These are phyloP conservation scores for Rhegmatorhina hoffmannsi DNA, from an alignment of 2,113 vertebrate species.

Conservation along the genomic window DNA sequence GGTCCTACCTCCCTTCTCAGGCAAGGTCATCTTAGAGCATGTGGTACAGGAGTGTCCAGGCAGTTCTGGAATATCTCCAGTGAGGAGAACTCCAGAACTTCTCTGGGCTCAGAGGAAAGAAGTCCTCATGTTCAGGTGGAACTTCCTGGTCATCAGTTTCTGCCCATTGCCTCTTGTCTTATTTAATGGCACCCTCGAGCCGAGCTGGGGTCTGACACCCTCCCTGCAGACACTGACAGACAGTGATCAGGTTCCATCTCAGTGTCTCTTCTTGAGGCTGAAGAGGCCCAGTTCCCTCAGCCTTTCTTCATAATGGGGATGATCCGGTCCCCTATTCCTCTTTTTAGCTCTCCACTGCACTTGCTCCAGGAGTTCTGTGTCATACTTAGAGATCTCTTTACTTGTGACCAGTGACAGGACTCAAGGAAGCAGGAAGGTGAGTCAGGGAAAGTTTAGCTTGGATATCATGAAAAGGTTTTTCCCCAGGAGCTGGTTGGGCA, in stretches of 20 bases:
- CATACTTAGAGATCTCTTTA: not conserved
- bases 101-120: not conserved
- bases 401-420: not conserved
- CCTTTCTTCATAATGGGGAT: not conserved
- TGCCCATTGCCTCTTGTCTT: not conserved
- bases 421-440: not conserved
- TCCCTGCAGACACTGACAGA: not conserved
- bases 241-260: not conserved
- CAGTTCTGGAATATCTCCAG: not conserved
- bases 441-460: not conserved
- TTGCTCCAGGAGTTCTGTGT: rapidly evolving
- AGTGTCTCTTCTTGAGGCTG: not conserved
- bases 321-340: too few species aligned
- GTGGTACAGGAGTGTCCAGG: not conserved
- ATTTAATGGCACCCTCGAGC: not conserved
- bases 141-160: not conserved
- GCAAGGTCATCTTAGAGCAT: not conserved
- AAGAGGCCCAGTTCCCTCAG: not conserved
- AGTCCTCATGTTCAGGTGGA: not conserved
- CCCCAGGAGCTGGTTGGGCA: not conserved
- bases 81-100: not conserved
- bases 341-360: not conserved
- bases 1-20: not conserved
- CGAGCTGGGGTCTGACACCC: not conserved
- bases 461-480: not conserved